Conservation (phyloP, 1,140 invertebrate species). For the Pseudomyrmex dendroicus region DNA sequence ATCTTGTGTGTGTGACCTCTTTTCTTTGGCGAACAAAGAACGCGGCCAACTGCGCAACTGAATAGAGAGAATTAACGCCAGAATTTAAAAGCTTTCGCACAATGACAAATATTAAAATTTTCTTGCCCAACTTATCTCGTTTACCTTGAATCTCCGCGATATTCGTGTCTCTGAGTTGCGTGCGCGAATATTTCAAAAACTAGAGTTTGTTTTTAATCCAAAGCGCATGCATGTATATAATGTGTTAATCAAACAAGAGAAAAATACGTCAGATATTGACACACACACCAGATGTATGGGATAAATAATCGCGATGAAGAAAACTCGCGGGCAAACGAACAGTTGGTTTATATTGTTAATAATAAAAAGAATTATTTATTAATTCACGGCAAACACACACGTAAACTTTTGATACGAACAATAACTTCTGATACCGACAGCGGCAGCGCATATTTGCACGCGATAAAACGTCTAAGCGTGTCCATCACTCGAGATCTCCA, state of each 20-base stretch:
- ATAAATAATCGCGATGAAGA: neutral
- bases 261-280: neutral
- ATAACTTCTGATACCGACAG: slow-evolving; percentile 5
- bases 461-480: slow-evolving; percentile 48
- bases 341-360: neutral
- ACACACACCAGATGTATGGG: neutral
- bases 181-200: too few species aligned
- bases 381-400: slow-evolving; percentile 10
- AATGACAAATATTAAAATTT: neutral
- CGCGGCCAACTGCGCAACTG: neutral
- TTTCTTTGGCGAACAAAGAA: neutral
- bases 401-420: neutral
- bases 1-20: neutral
- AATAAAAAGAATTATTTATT: slow-evolving; percentile 24
- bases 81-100: neutral
- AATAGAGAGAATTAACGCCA: slow-evolving; percentile 3
- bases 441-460: slow-evolving; percentile 19
- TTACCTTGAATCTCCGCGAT: neutral
- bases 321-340: neutral
- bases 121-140: neutral
- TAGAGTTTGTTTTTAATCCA: too few species aligned
- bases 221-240: too few species aligned
- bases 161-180: neutral
- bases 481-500: slow-evolving; percentile 34
- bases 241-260: too few species aligned